A percentile compares a stretch with the other conserved stretches of the same genome.
These are phyloP conservation scores for Galeopterus variegatus DNA, from an alignment of 2,113 vertebrate species.

Conservation along the genomic window DNA sequence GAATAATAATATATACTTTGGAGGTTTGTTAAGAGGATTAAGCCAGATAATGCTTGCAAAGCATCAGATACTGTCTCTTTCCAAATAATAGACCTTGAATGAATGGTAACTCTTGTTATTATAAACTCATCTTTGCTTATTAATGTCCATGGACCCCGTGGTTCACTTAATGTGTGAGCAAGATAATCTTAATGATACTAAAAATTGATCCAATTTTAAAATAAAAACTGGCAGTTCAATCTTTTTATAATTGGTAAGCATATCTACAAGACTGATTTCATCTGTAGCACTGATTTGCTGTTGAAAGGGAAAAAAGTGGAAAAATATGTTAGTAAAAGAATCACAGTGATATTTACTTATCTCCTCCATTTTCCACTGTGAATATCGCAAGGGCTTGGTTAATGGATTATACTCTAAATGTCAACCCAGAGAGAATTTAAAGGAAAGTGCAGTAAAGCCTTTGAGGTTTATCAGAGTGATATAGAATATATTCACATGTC, in stretches of 20 bases:
- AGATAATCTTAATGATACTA: neutral
- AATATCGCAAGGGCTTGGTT: neutral
- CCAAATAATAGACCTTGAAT: neutral
- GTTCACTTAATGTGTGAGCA: neutral
- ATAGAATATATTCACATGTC: neutral
- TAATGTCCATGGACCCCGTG: neutral
- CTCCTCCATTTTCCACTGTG: neutral
- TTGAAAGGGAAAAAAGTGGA: neutral
- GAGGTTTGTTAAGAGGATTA: neutral
- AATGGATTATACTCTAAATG: conserved; percentile 52
- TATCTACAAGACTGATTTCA: neutral
- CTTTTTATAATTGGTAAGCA: conserved; percentile 4
- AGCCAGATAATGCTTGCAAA: neutral
- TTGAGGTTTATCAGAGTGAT: neutral
- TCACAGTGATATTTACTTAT: conserved; percentile 5
- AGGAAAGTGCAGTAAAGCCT: neutral
- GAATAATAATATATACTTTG: neutral
- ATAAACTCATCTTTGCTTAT: conserved; percentile 8
- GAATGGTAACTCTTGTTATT: neutral
- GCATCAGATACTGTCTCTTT: neutral
- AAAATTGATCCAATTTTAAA: neutral
- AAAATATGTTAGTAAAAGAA: conserved; percentile 5
- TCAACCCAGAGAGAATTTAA: conserved; percentile 26
- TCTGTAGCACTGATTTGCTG: neutral
- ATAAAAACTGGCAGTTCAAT: neutral